Base-by-base conservation (phyloP, 2,797 vertebrate species). In the Bovichtus variegatus region DNA sequence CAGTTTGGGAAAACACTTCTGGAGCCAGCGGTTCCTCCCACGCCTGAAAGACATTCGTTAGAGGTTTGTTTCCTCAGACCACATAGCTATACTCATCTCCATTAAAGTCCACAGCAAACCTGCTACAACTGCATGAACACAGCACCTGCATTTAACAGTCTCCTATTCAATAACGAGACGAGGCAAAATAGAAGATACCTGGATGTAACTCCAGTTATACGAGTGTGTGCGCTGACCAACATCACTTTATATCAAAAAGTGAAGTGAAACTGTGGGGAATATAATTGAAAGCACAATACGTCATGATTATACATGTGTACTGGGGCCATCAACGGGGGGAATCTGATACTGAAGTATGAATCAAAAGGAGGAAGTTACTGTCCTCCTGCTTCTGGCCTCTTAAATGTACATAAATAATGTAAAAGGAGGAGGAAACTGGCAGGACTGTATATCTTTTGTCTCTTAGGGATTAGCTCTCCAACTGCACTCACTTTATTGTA, bases 51-150 rank as follows among this genome's bases (percentile, higher is more conserved):
- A 6, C 41, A 27, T 61, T 46, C 68, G 51, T 62, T 44, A 40
- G 36, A 71, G 21, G 5, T 13, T 63, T 29, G 38, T 84, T 68
- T 60, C 11, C 19, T 41, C 47, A 40, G 34, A 63, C 51, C 55
- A 51, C 46, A 65, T 49, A 15, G 41, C 44, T 50, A 11, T 47
- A 23, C n/a, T 29, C 13, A 49, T 46, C 59, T 41, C 9, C n/a
- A 54, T 58, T 19, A 27, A 55, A 31, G 15, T 51, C 13, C 3
- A 23, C 2, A 77, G 43, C 40, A 61, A 59, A 68, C 29, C 18
- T 18, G 44, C 19, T 62, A 27, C 47, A 63, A 40, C 23, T 18
- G 11, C 0, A 0, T 61, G 25, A 65, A 62, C 15, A 44, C 0
- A 0, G 9, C n/a, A 44, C 29, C 38, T 53, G 8, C 19, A 36